Evolutionary conservation across 2,113 vertebrate species (phyloP).

Genomic region (Phyllostomus discolor): DNA sequence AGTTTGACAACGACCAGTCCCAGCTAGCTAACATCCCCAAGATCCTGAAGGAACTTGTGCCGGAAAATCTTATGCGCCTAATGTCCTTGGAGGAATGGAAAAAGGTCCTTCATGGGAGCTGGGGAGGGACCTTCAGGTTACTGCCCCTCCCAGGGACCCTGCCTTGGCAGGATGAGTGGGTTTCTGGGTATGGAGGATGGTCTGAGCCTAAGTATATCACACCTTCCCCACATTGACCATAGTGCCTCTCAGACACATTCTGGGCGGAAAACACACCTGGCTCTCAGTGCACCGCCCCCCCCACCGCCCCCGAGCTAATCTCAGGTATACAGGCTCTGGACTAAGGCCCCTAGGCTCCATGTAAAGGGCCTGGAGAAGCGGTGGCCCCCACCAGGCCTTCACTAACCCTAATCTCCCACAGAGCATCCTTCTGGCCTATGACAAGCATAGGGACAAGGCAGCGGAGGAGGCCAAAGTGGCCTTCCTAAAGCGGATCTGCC

Average conservation of each 20-base stretch:
- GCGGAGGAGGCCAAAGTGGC: constrained; percentile 89
- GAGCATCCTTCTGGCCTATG: constrained; percentile 82
- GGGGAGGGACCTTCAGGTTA: not conserved
- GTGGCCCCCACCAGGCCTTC: not conserved
- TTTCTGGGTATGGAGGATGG: not conserved
- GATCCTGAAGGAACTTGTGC: constrained; percentile 91
- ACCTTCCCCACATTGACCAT: fast-evolving
- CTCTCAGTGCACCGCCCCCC: no score
- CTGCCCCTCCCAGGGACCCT: not conserved
- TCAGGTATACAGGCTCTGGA: no score
- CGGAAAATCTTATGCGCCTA: constrained; percentile 86
- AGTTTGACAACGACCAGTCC: constrained; percentile 80
- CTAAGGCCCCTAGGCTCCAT: fast-evolving
- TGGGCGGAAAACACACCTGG: not conserved
- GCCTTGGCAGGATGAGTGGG: not conserved
- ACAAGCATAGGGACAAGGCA: constrained; percentile 85
- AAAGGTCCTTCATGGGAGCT: constrained; percentile 81
- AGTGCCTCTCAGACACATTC: not conserved
- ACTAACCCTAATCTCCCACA: constrained; percentile 6
- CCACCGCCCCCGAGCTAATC: no score
- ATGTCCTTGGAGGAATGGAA: constrained; percentile 93
- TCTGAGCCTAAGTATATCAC: fast-evolving
- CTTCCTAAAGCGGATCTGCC: constrained; percentile 88
- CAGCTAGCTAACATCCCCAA: constrained; percentile 86
- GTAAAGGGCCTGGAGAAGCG: fast-evolving